A percentile compares a stretch with the other conserved stretches of the same genome.
Evolutionary conservation across 1,140 invertebrate genomes (phyloP).

Genomic region (Cyclina sinensis): DNA sequence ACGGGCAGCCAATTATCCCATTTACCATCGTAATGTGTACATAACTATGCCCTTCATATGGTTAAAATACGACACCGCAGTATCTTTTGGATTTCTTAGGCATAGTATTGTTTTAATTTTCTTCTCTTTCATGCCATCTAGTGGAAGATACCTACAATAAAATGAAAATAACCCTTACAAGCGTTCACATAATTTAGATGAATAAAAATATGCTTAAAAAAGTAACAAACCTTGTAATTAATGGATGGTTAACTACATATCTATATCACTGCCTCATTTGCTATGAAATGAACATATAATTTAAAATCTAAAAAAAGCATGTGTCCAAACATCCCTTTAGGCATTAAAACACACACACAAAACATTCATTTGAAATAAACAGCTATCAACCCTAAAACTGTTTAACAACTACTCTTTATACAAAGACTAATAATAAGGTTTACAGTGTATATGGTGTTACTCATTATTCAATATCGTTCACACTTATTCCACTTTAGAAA

Average conservation of each 20-base stretch:
- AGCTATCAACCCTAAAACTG: too few species aligned
- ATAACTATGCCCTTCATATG: conserved; percentile 13
- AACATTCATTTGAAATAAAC: too few species aligned
- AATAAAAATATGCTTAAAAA: background rate
- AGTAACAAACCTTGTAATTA: background rate
- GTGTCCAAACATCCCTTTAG: too few species aligned
- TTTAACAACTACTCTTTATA: too few species aligned
- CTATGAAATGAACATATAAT: background rate
- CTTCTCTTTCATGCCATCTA: conserved; percentile 30
- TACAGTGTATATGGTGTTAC: too few species aligned
- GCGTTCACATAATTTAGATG: background rate
- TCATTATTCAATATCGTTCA: too few species aligned
- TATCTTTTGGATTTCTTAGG: conserved; percentile 62
- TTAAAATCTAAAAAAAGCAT: too few species aligned
- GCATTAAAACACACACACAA: too few species aligned
- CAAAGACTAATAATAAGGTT: too few species aligned
- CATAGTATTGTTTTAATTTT: conserved; percentile 36
- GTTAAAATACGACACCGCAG: conserved; percentile 54
- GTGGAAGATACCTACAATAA: conserved; percentile 6
- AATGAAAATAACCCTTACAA: too few species aligned
- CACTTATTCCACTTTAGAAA: too few species aligned
- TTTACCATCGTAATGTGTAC: conserved; percentile 29
- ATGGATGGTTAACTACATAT: too few species aligned
- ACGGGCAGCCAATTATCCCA: conserved; percentile 27
- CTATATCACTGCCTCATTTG: background rate